Evolutionary conservation across 1,140 invertebrate genomes (phyloP), one percentile per base, ranked within the genome.

Genomic region (Drosophila funebris): DNA sequence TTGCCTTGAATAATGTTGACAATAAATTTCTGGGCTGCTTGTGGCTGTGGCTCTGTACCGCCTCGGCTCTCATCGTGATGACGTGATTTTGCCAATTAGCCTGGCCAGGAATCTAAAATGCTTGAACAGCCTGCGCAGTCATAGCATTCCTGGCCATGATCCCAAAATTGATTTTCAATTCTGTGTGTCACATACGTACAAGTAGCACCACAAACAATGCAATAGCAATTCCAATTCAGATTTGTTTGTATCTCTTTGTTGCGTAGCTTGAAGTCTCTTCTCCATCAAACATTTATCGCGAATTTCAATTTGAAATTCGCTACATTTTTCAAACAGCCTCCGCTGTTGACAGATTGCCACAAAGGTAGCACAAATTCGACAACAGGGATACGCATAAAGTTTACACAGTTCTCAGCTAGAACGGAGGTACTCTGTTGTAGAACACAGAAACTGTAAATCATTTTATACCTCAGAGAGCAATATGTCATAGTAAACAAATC

Each of bases 401-500:
- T n/a, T n/a, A n/a, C n/a, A n/a, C n/a, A 31, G 24, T 14, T 14
- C 24, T 18, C 4, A 33, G 5, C 9, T 43, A 37, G 24, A 5
- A 16, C 16, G 9, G 14, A 27, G 18, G 27, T 37, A 46, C 60
- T 56, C 33, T 52, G 3, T 31, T 64, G 60, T 48, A 63, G 43
- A 44, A 29, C 41, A 79, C n/a, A n/a, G n/a, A n/a, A 58, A 41
- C 24, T 43, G 60, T 75, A 58, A 71, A 52, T 37, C 66, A 71
- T 61, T 27, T 27, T 27, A 24, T 22, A 48, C 73, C 27, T 41
- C 5, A 1, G 74, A 48, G 78, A 58, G 18, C 50, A 37, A 83
- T 66, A 44, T 68, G 79, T 83, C 57, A 75, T 36, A 56, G 70
- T 83, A 64, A 63, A 72, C 58, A 69, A 82, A 82, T 77, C 41